Base-by-base conservation (phyloP, 2,888 invertebrate species). In the Calameuta pallipes region DNA sequence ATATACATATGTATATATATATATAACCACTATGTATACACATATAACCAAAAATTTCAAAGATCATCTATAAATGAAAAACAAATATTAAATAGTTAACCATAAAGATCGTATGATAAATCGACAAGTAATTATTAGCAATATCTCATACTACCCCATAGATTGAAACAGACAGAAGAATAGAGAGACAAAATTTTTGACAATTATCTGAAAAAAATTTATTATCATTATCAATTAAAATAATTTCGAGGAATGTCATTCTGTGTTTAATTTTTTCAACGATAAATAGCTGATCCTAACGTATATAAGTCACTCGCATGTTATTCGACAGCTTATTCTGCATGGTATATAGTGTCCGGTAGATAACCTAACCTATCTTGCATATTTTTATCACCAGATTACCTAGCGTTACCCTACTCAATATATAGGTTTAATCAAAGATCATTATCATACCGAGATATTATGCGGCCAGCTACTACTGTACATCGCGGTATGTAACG, bases 381-480 rank as follows among this genome's bases (percentile, higher is more conserved):
- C 56, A 23, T 23, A 56, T 23, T 56, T 23, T 6, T 56, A 56
- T 56, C 23, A 56, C 9, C 23, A 56, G 71, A 12, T 31, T 71
- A 31, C n/a, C 31, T n/a, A 71, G 15, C 9, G 15, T 31, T 34
- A 33, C 1, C 34, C 71, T 9, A 15, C 31, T 71, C 71, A 34
- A 71, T 71, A 23, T 56, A 37, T 71, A 75, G 77, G 70, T 83
- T 82, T 82, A 83, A 83, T 83, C 82, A 83, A 80, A 83, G 83
- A 83, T 83, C 80, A 81, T 83, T 83, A 83, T 83, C 74, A 36
- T 74, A 74, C 74, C 74, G 15, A 15, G 74, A 74, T 74, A 79
- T 70, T 75, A 36, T 74, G 34, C 35, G 79, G 81, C 79, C 80
- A 77, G 74, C 75, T 69, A 41, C 34, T 23, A 71, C 41, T 34